Evolutionary conservation across 2,797 vertebrate genomes (phyloP).

Genomic region (Neosilurus hyrtlii): DNA sequence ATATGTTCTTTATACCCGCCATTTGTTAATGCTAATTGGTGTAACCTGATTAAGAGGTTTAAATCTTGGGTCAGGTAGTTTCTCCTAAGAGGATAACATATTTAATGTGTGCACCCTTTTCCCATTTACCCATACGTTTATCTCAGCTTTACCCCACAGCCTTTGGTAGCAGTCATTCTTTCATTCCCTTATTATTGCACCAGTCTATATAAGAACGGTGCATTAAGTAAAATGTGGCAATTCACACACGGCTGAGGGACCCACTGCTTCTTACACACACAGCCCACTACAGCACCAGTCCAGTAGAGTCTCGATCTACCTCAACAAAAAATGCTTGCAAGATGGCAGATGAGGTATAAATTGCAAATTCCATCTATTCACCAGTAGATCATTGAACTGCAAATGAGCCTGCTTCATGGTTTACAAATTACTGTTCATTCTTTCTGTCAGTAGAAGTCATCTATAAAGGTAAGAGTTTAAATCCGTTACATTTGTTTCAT

Average conservation of each 20-base stretch:
- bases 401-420: neutral
- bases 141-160: constrained; percentile 9
- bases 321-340: neutral
- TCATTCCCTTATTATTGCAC: constrained; percentile 29
- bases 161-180: constrained; percentile 37
- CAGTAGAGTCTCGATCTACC: neutral
- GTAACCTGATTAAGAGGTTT: neutral
- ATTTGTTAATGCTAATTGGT: neutral
- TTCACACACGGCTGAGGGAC: constrained; percentile 20
- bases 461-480: neutral
- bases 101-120: constrained; percentile 11
- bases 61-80: constrained; percentile 19
- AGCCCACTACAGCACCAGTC: neutral
- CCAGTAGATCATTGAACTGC: neutral
- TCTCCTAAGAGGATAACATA: constrained; percentile 20
- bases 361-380: neutral
- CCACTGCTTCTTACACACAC: neutral
- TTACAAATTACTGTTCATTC: neutral
- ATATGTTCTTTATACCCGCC: constrained; percentile 15
- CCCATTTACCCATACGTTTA: constrained; percentile 31
- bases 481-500: neutral
- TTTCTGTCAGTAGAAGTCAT: neutral
- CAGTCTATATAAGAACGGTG: constrained; percentile 30
- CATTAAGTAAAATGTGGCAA: constrained; percentile 34
- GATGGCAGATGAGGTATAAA: neutral